phyloP scores from a whole-genome alignment of 2,797 vertebrate species.

The Perodicticus potto region DNA sequence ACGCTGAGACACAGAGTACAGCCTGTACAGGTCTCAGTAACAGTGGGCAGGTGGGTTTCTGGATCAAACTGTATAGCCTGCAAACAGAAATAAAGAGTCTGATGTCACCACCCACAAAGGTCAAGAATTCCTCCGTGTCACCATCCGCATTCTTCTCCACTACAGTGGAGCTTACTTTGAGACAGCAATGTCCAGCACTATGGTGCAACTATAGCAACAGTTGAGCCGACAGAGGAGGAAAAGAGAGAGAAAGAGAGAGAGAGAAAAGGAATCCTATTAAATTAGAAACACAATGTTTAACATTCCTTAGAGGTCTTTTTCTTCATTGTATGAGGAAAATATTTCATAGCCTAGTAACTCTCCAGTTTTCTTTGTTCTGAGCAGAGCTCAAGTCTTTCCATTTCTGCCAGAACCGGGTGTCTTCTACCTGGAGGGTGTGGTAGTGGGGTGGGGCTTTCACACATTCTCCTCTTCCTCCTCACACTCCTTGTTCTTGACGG shows the following conservation, averaged over 20 bases:
- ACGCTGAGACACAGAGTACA: conserved; percentile 96
- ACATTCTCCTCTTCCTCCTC: not conserved
- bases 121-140: conserved; percentile 71
- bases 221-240: conserved; percentile 51
- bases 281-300: conserved; percentile 69
- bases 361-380: conserved; percentile 11
- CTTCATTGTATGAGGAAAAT: not conserved
- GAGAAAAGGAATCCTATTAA: conserved; percentile 20
- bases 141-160: conserved; percentile 63
- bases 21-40: conserved; percentile 95
- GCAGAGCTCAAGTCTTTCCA: not conserved
- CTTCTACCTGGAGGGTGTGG: not conserved
- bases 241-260: too few species aligned
- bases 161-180: conserved; percentile 1
- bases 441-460: not conserved
- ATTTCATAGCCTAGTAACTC: not conserved
- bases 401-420: not conserved
- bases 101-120: conserved; percentile 76
- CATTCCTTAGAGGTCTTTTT: conserved; percentile 59
- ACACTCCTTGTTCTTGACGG: not conserved
- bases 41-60: conserved; percentile 93
- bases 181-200: conserved; percentile 35
- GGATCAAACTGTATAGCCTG: conserved; percentile 96
- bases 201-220: conserved; percentile 83
- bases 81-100: conserved; percentile 82